Percentiles rank a stretch among this genome's conserved stretches.
Conservation (phyloP, 2,113 vertebrate species). For the Murina feae region DNA sequence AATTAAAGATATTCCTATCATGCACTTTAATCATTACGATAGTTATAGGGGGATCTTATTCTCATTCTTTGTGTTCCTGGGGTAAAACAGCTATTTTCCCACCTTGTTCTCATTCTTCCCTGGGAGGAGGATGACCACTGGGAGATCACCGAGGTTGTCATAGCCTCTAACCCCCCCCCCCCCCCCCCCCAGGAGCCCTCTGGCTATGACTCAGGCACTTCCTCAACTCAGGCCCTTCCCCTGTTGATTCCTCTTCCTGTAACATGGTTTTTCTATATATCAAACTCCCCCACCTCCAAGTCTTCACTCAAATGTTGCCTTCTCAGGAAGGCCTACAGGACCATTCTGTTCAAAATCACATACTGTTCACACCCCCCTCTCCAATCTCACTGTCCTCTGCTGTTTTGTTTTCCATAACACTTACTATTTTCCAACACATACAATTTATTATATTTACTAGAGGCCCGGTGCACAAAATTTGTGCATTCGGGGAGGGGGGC, state of each 20-base stretch:
- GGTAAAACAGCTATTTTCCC: not conserved
- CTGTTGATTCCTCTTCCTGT: not conserved
- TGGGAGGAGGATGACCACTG: not conserved
- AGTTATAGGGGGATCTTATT: not conserved
- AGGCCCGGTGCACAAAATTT: no score
- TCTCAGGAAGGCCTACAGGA: not conserved
- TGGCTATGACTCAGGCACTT: accelerated
- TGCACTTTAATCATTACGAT: not conserved
- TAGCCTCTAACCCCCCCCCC: not conserved
- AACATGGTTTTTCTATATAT: not conserved
- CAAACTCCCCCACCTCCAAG: not conserved
- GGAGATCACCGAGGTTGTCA: not conserved
- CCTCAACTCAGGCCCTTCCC: not conserved
- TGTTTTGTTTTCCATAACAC: not conserved
- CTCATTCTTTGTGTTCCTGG: not conserved
- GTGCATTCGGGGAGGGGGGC: no score
- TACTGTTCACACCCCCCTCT: not conserved
- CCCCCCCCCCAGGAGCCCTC: not conserved
- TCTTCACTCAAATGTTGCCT: not conserved
- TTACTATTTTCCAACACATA: not conserved
- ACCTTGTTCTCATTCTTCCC: not conserved
- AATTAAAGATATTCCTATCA: not conserved
- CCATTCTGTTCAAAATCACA: not conserved
- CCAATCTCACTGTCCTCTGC: not conserved
- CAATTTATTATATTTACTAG: not conserved